Evolutionary conservation across 1,140 invertebrate genomes (phyloP).

Genomic region (Panagrolaimus sp.): DNA sequence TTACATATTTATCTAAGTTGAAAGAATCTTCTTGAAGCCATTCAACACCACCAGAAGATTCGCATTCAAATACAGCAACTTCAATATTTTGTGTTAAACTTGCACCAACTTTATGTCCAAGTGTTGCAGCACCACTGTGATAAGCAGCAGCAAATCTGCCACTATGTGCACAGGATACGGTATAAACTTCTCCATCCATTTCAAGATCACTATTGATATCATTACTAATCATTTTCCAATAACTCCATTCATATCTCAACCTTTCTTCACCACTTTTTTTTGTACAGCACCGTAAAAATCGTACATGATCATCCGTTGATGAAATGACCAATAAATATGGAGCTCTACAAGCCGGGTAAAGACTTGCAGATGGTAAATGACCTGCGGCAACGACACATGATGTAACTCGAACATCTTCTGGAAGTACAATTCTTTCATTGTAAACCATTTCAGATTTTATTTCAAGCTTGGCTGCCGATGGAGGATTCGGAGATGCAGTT

Average conservation of each 20-base stretch:
- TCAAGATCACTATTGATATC: constrained; percentile 48
- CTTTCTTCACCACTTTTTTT: constrained; percentile 13
- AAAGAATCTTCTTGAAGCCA: constrained; percentile 93
- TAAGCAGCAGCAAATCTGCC: constrained; percentile 93
- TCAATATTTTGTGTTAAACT: constrained; percentile 66
- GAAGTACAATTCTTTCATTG: constrained; percentile 30
- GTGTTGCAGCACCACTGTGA: constrained; percentile 60
- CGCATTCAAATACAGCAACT: constrained; percentile 97
- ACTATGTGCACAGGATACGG: constrained; percentile 76
- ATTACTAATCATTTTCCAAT: constrained; percentile 59
- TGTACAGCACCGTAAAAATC: constrained; percentile 60
- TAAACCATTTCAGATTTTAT: constrained; percentile 35
- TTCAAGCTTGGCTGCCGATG: constrained; percentile 30
- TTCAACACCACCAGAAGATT: constrained; percentile 89
- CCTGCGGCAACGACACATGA: constrained; percentile 66
- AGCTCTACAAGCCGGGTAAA: constrained; percentile 93
- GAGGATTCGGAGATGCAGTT: constrained; percentile 19
- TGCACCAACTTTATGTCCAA: constrained; percentile 58
- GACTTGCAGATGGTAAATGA: constrained; percentile 91
- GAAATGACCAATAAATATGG: constrained; percentile 90
- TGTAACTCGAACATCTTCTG: constrained; percentile 22
- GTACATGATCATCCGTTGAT: constrained; percentile 76
- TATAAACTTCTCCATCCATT: constrained; percentile 46
- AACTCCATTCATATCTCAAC: constrained; percentile 46
- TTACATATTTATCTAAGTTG: constrained; percentile 49